phyloP scores from a whole-genome alignment of 2,888 invertebrate genomes.

The Platynereis dumerilii region DNA sequence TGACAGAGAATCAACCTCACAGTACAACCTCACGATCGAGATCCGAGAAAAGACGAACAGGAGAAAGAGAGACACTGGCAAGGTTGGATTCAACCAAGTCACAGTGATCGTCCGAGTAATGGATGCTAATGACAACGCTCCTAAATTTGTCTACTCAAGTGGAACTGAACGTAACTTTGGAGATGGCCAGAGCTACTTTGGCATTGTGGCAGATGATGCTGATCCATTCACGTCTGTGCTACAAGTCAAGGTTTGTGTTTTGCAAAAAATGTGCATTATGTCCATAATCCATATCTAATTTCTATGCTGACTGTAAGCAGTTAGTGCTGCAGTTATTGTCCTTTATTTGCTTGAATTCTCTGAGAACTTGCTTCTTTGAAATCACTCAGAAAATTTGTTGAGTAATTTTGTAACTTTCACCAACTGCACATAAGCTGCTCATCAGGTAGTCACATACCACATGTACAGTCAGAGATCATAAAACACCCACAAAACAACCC shows the following conservation, averaged over 20 bases:
- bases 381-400: too few species aligned
- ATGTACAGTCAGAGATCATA: too few species aligned
- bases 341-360: too few species aligned
- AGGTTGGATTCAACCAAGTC: slow-evolving; percentile 68
- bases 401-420: too few species aligned
- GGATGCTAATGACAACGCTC: slow-evolving; percentile 89
- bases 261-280: neutral
- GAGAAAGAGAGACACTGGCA: slow-evolving; percentile 14
- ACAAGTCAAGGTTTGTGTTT: slow-evolving; percentile 73
- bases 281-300: neutral
- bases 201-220: slow-evolving; percentile 77
- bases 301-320: neutral
- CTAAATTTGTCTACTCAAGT: slow-evolving; percentile 74
- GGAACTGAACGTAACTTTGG: neutral
- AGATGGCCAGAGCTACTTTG: slow-evolving; percentile 70
- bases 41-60: slow-evolving; percentile 58
- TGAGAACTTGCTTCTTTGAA: too few species aligned
- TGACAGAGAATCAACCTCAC: slow-evolving; percentile 79
- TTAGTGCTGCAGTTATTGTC: too few species aligned
- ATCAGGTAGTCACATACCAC: too few species aligned
- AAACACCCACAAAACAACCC: too few species aligned
- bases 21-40: slow-evolving; percentile 76
- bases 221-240: slow-evolving; percentile 76
- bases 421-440: too few species aligned
- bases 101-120: slow-evolving; percentile 79